A percentile compares a stretch with the other conserved stretches of the same genome.
phyloP scores from a whole-genome alignment of 2,888 invertebrate genomes.

The Apotomis turbidana region DNA sequence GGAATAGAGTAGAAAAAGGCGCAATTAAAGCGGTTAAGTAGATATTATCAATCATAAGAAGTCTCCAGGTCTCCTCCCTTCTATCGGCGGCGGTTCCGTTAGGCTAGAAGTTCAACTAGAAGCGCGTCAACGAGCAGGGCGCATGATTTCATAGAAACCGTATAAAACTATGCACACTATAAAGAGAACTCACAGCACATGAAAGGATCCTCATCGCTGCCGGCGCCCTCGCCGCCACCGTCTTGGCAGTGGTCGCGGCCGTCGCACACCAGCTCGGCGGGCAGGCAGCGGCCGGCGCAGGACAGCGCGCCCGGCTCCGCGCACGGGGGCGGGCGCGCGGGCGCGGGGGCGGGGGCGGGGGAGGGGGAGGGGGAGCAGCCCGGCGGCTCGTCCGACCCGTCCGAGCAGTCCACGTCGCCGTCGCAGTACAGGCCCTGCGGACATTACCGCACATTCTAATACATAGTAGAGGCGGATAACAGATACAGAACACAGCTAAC shows the following conservation, averaged over 20 bases:
- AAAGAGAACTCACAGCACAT: conserved; percentile 72
- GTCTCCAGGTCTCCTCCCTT: too few relatives aligned
- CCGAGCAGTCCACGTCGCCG: conserved; percentile 87
- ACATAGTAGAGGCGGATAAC: too few relatives aligned
- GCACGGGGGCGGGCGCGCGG: conserved; percentile 60
- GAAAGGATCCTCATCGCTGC: conserved; percentile 85
- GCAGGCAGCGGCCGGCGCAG: conserved; percentile 87
- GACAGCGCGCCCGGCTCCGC: conserved; percentile 77
- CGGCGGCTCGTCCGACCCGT: conserved; percentile 88
- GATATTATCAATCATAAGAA: too few relatives aligned
- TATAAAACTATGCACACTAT: too few relatives aligned
- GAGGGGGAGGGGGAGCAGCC: conserved; percentile 52
- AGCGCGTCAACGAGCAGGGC: background rate
- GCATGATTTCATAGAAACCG: too few relatives aligned
- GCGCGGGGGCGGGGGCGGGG: conserved; percentile 56
- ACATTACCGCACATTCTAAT: too few relatives aligned
- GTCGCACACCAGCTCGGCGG: conserved; percentile 87
- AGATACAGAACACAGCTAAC: too few relatives aligned
- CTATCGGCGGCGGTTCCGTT: too few relatives aligned
- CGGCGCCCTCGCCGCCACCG: conserved; percentile 81
- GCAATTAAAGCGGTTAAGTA: too few relatives aligned
- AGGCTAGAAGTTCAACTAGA: too few relatives aligned
- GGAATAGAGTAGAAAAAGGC: too few relatives aligned
- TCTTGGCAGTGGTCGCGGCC: conserved; percentile 88
- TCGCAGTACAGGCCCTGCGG: conserved; percentile 85